Conservation (phyloP, 2,888 invertebrate genomes). For the Heteromurus nitidus region DNA sequence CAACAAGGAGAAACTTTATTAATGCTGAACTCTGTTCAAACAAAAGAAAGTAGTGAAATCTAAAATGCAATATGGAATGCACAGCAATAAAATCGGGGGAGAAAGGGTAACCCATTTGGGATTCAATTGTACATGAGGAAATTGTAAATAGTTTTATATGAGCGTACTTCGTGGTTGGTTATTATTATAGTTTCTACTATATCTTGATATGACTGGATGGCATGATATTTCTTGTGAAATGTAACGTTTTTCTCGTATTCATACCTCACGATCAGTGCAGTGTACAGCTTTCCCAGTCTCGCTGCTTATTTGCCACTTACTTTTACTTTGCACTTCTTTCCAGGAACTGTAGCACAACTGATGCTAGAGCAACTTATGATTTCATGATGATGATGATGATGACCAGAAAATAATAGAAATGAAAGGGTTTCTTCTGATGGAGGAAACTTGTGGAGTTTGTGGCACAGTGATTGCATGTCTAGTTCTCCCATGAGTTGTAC, state of each 20-base stretch:
- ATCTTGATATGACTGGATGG: constrained; percentile 15
- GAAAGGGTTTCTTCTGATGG: not conserved
- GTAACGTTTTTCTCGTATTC: not conserved
- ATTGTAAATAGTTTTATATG: constrained; percentile 31
- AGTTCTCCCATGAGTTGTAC: not conserved
- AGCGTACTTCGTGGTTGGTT: constrained; percentile 16
- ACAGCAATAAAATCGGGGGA: too few relatives aligned
- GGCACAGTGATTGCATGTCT: not conserved
- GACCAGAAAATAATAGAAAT: constrained; percentile 15
- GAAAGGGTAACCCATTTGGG: constrained; percentile 15
- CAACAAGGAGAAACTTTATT: too few relatives aligned
- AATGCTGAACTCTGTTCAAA: too few relatives aligned
- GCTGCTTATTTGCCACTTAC: too few relatives aligned
- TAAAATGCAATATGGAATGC: too few relatives aligned
- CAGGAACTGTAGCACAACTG: not conserved
- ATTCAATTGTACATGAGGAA: constrained; percentile 30
- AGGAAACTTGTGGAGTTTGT: not conserved
- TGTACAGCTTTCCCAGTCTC: too few relatives aligned
- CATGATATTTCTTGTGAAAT: constrained; percentile 6
- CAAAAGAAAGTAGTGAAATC: too few relatives aligned
- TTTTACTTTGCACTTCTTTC: not conserved
- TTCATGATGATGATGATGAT: not conserved
- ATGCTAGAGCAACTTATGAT: not conserved
- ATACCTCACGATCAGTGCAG: too few relatives aligned
- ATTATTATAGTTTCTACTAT: too few relatives aligned